Conservation (phyloP, 2,113 vertebrate genomes). For the Pyrgilauda ruficollis region DNA sequence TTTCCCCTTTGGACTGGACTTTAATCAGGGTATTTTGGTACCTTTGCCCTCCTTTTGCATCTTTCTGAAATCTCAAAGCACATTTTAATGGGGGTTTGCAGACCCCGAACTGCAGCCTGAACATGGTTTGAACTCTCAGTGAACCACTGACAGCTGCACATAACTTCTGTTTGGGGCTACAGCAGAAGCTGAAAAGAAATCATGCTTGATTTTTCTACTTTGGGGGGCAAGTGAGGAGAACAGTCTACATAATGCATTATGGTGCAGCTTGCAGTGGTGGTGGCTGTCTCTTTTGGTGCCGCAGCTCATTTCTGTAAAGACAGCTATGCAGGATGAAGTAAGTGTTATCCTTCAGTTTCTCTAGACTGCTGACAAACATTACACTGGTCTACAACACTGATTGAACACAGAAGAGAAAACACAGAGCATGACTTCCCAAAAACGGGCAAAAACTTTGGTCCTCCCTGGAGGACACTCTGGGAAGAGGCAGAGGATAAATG, state of each 20-base stretch:
- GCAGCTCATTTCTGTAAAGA: background rate
- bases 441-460: background rate
- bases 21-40: background rate
- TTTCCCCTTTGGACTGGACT: background rate
- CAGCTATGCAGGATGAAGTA: constrained; percentile 15
- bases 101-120: background rate
- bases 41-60: background rate
- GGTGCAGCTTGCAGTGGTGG: background rate
- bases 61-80: background rate
- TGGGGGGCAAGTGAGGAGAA: background rate
- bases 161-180: background rate
- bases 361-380: constrained; percentile 11
- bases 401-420: constrained; percentile 14
- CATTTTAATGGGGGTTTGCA: background rate
- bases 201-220: constrained; percentile 44
- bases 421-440: background rate
- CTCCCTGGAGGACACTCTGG: background rate
- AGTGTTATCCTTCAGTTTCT: constrained; percentile 1
- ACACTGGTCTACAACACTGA: background rate
- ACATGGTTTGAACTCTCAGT: background rate
- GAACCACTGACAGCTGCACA: constrained; percentile 29
- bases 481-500: background rate
- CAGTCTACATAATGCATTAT: background rate
- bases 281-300: background rate
- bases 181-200: constrained; percentile 47